Percentiles rank a stretch among this genome's conserved stretches.
These are phyloP conservation scores for Ctenodactylus gundi DNA, from an alignment of 2,113 vertebrate species.

Conservation along the genomic window DNA sequence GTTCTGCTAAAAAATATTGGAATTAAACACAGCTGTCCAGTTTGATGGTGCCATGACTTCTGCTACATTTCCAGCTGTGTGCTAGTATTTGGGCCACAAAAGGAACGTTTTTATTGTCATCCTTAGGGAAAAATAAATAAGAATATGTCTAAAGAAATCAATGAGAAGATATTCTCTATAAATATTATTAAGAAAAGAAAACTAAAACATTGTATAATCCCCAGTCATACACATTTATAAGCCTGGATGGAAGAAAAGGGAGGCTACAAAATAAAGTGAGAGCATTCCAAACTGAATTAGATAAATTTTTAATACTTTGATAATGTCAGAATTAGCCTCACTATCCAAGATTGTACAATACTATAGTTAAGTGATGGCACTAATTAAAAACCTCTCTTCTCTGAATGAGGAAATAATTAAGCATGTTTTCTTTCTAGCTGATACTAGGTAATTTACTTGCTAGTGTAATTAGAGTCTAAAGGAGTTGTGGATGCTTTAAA, in stretches of 20 bases:
- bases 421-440: background rate
- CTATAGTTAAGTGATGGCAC: background rate
- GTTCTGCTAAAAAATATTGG: background rate
- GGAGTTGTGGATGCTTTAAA: background rate
- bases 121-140: conserved; percentile 13
- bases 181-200: conserved; percentile 34
- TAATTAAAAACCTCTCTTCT: conserved; percentile 8
- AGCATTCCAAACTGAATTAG: background rate
- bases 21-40: background rate
- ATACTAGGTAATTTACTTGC: conserved; percentile 26
- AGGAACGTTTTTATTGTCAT: background rate
- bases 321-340: background rate
- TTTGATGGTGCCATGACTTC: background rate
- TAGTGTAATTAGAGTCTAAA: background rate
- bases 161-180: background rate
- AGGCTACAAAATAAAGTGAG: background rate
- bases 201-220: conserved; percentile 7
- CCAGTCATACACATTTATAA: background rate
- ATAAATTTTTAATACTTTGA: background rate
- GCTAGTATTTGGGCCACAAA: background rate
- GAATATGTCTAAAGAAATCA: conserved; percentile 22
- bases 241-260: background rate
- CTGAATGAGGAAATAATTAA: conserved; percentile 8
- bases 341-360: background rate
- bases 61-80: background rate